phyloP scores from a whole-genome alignment of 2,113 vertebrate genomes.

The Urocitellus parryii region DNA sequence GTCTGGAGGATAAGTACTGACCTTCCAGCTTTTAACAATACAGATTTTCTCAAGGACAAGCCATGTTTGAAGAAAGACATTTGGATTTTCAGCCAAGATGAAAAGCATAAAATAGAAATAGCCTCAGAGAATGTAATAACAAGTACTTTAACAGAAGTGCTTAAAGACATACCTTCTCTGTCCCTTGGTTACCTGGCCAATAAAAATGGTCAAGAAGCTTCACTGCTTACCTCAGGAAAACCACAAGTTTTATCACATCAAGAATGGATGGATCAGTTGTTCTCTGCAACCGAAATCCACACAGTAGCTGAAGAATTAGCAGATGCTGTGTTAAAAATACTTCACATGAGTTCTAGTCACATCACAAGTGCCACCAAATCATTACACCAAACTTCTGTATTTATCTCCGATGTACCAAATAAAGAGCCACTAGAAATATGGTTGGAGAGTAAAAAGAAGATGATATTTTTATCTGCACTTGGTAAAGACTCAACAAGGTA shows the following conservation, averaged over 20 bases:
- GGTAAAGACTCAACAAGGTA: neutral
- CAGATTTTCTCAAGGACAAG: neutral
- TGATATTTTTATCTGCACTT: constrained; percentile 34
- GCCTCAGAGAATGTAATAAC: constrained; percentile 40
- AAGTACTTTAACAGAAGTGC: constrained; percentile 54
- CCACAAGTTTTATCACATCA: neutral
- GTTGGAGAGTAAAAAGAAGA: constrained; percentile 42
- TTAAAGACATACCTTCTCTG: constrained; percentile 38
- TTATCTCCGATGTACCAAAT: neutral
- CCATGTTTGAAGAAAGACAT: constrained; percentile 3
- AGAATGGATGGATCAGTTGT: constrained; percentile 18
- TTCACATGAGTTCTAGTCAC: constrained; percentile 20
- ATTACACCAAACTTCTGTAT: neutral
- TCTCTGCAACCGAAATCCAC: constrained; percentile 57
- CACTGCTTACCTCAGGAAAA: neutral
- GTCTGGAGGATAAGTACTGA: neutral
- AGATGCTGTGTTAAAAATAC: constrained; percentile 53
- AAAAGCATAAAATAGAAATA: constrained; percentile 63
- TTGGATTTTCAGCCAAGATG: constrained; percentile 44
- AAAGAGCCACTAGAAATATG: constrained; percentile 18
- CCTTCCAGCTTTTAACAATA: neutral
- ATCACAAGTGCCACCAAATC: neutral
- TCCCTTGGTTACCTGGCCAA: neutral
- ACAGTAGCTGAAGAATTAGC: constrained; percentile 23
- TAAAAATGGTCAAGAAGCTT: constrained; percentile 18